phyloP scores from a whole-genome alignment of 2,113 vertebrate genomes.

The Muntiacus muntjak region DNA sequence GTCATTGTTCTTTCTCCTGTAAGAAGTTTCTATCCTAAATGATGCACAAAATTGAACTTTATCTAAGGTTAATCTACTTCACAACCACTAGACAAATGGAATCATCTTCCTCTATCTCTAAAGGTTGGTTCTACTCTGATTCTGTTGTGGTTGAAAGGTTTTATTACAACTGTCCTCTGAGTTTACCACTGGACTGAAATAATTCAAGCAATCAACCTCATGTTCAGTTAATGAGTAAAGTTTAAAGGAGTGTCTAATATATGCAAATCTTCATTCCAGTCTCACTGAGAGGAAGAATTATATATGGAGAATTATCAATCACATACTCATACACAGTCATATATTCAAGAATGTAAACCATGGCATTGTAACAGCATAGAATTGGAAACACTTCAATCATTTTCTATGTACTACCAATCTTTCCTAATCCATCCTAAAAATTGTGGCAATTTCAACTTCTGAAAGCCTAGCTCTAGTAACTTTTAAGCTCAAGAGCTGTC shows the following conservation, averaged over 20 bases:
- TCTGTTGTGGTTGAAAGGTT: constrained; percentile 4
- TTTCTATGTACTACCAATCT: not conserved
- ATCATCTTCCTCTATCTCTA: not conserved
- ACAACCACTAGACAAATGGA: not conserved
- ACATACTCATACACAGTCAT: not conserved
- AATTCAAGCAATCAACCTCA: not conserved
- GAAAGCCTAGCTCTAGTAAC: not conserved
- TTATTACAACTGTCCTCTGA: not conserved
- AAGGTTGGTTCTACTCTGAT: not conserved
- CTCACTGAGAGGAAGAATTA: not conserved
- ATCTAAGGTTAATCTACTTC: constrained; percentile 5
- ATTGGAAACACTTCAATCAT: not conserved
- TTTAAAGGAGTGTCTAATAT: not conserved
- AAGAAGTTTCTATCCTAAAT: not conserved
- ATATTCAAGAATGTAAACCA: not conserved
- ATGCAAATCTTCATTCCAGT: not conserved
- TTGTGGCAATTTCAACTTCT: not conserved
- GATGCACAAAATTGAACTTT: not conserved
- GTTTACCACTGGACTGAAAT: not conserved
- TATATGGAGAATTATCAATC: not conserved
- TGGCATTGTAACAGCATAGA: not conserved
- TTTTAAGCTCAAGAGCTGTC: not conserved
- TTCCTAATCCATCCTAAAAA: not conserved
- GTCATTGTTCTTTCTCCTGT: not conserved
- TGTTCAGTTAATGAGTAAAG: not conserved